A percentile compares a stretch with the other conserved stretches of the same genome.
phyloP scores from a whole-genome alignment of 2,888 invertebrate species.

The Protonemura montana region DNA sequence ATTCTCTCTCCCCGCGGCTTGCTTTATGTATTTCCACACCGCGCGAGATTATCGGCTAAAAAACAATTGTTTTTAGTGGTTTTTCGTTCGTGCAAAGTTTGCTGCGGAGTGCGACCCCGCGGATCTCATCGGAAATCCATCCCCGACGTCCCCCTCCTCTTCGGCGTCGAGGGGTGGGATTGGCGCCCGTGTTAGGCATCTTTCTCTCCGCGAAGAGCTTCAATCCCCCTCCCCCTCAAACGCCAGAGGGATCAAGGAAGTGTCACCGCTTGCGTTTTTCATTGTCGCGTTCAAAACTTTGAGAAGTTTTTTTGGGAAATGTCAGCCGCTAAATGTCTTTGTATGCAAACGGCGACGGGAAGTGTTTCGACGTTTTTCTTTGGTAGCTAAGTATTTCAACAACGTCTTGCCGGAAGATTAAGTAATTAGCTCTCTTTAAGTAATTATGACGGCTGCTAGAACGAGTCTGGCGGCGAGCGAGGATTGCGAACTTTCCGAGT shows the following conservation, averaged over 20 bases:
- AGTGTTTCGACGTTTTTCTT: too few species aligned
- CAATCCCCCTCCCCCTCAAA: slow-evolving; percentile 26
- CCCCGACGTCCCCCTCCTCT: slow-evolving; percentile 21
- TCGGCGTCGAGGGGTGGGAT: not conserved
- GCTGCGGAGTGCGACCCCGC: not conserved
- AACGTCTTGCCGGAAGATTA: too few species aligned
- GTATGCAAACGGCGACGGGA: too few species aligned
- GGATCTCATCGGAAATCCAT: slow-evolving; percentile 39
- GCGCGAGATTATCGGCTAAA: slow-evolving; percentile 7
- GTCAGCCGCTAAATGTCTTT: too few species aligned
- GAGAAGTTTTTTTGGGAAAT: not conserved
- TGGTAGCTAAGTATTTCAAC: too few species aligned
- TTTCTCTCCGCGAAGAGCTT: too few species aligned
- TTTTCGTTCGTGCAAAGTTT: not conserved
- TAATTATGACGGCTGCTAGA: too few species aligned
- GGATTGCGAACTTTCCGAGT: too few species aligned
- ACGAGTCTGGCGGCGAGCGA: too few species aligned
- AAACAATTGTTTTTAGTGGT: slow-evolving; percentile 7
- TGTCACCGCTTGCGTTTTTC: not conserved
- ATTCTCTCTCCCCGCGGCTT: too few species aligned
- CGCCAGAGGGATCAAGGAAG: not conserved
- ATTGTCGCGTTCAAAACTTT: not conserved
- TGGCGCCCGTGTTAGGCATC: not conserved
- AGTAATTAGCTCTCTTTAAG: too few species aligned
- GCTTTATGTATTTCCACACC: not conserved